Conservation (phyloP, 2,797 vertebrate genomes). For the Sebastes hubbsi region DNA sequence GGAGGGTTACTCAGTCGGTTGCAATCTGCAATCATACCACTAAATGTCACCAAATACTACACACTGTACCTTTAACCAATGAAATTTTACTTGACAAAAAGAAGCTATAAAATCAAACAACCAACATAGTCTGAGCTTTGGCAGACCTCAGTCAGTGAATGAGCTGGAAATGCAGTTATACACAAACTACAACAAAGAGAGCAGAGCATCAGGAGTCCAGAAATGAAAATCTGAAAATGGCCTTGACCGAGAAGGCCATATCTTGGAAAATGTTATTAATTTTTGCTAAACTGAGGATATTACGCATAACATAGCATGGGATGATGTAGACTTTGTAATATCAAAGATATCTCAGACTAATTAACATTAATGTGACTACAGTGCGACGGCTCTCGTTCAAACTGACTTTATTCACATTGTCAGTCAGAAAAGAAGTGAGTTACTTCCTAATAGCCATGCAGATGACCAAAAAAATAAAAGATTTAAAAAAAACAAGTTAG, state of each 20-base stretch:
- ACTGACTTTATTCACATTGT: background rate
- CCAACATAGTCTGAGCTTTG: background rate
- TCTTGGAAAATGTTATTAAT: background rate
- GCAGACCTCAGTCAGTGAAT: background rate
- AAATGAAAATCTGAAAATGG: background rate
- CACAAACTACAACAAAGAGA: background rate
- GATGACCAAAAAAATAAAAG: background rate
- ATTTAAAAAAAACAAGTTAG: background rate
- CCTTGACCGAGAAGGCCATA: background rate
- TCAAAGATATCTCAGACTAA: background rate
- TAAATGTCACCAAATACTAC: too few relatives aligned
- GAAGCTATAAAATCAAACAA: background rate
- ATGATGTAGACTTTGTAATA: background rate
- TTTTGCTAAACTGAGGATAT: background rate
- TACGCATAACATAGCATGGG: background rate
- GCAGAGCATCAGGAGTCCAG: background rate
- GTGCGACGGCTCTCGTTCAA: background rate
- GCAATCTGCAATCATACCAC: too few relatives aligned
- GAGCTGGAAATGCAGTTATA: background rate
- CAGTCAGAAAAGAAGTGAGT: background rate
- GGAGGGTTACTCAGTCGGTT: too few relatives aligned
- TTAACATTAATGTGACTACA: background rate
- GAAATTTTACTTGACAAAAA: background rate
- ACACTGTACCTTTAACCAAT: background rate
- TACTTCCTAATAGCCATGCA: background rate